Evolutionary conservation across 37 sponge, comb jelly and placozoan genomes (phyloP).

Genomic region (Axinella damicornis): DNA sequence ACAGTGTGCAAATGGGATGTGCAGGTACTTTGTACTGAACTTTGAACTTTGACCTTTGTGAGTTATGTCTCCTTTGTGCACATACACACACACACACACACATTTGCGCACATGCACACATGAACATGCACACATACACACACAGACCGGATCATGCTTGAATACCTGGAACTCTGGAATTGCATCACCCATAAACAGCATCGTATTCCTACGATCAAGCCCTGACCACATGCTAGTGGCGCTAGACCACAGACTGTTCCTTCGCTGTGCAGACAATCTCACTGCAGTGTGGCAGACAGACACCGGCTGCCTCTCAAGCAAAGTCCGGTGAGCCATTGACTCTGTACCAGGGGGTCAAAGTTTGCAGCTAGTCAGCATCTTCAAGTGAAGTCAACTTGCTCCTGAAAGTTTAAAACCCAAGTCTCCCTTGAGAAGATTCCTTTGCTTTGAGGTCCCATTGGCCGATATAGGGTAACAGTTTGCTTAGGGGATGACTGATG

Average conservation of each 20-base stretch:
- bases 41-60: background rate
- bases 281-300: background rate
- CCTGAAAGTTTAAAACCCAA: no score
- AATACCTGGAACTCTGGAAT: conserved; percentile 2
- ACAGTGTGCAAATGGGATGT: conserved; percentile 43
- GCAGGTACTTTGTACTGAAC: background rate
- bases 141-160: conserved; percentile 21
- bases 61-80: no score
- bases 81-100: no score
- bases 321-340: conserved; percentile 29
- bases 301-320: background rate
- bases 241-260: conserved; percentile 9
- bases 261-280: background rate
- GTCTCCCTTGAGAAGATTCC: no score
- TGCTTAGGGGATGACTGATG: no score
- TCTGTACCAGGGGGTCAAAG: no score
- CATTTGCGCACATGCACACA: no score
- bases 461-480: no score
- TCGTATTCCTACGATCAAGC: conserved; percentile 18
- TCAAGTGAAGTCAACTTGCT: no score
- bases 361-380: no score
- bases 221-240: conserved; percentile 33
- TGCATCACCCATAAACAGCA: conserved; percentile 21
- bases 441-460: no score
- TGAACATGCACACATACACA: no score